Conservation (phyloP, 2,113 vertebrate genomes). For the Theristicus caerulescens region DNA sequence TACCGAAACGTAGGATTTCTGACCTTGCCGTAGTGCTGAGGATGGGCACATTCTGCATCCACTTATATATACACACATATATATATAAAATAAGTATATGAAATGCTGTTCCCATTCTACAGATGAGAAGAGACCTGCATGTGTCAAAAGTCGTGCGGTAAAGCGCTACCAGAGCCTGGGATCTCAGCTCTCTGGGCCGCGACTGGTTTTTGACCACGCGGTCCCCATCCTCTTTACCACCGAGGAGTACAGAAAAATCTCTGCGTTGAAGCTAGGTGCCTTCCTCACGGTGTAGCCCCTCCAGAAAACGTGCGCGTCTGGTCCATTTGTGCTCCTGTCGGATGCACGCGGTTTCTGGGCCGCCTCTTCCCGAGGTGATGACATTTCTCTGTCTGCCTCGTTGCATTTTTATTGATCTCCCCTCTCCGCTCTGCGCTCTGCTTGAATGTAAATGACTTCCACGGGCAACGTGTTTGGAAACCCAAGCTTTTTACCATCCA, state of each 20-base stretch:
- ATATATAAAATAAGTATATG: too few relatives aligned
- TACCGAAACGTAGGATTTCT: background rate
- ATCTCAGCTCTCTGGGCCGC: rapidly evolving
- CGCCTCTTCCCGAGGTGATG: background rate
- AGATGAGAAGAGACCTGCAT: background rate
- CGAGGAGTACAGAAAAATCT: rapidly evolving
- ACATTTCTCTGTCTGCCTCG: background rate
- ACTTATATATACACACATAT: too few relatives aligned
- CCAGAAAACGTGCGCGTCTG: rapidly evolving
- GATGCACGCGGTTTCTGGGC: background rate
- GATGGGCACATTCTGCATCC: background rate
- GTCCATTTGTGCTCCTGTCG: background rate
- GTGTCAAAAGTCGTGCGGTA: rapidly evolving
- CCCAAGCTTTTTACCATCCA: background rate
- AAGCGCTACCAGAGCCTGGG: background rate
- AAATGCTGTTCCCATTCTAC: background rate
- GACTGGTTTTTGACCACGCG: rapidly evolving
- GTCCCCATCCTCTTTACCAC: background rate
- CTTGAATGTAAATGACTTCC: slow-evolving; percentile 1
- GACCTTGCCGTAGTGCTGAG: background rate
- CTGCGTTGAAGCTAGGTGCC: background rate
- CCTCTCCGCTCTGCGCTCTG: background rate
- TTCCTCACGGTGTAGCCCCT: rapidly evolving
- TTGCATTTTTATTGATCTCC: slow-evolving; percentile 17
- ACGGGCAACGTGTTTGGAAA: background rate